Evolutionary conservation across 2,888 invertebrate species (phyloP).

Genomic region (Mechanitis messenoides): DNA sequence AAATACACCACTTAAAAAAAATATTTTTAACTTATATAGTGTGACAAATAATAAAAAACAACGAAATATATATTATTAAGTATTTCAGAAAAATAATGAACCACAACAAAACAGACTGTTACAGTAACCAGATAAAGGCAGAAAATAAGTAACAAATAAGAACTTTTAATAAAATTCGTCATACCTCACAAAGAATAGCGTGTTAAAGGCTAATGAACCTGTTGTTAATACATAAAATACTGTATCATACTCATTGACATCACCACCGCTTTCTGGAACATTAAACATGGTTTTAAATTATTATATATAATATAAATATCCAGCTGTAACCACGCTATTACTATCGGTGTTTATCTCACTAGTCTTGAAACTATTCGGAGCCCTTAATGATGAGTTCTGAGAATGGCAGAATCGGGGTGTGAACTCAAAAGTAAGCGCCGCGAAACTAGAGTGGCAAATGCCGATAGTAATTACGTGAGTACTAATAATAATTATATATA

Average conservation of each 20-base stretch:
- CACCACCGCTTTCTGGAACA: constrained; percentile 66
- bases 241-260: constrained; percentile 57
- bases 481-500: not conserved
- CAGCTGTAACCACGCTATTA: no score
- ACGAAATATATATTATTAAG: no score
- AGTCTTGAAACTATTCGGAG: no score
- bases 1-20: constrained; percentile 74
- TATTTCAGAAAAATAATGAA: not conserved
- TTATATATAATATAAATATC: no score
- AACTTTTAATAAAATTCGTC: constrained; percentile 3
- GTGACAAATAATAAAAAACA: no score
- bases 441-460: no score
- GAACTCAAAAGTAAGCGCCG: no score
- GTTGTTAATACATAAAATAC: constrained; percentile 72
- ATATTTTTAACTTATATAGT: not conserved
- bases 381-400: no score
- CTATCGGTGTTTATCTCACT: no score
- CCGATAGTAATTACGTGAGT: no score
- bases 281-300: not conserved
- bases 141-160: not conserved
- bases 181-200: constrained; percentile 80
- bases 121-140: not conserved
- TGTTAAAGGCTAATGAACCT: constrained; percentile 77
- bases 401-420: no score
- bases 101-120: not conserved